phyloP scores from a whole-genome alignment of 2,797 vertebrate species.

The Clarias laeviceps region DNA sequence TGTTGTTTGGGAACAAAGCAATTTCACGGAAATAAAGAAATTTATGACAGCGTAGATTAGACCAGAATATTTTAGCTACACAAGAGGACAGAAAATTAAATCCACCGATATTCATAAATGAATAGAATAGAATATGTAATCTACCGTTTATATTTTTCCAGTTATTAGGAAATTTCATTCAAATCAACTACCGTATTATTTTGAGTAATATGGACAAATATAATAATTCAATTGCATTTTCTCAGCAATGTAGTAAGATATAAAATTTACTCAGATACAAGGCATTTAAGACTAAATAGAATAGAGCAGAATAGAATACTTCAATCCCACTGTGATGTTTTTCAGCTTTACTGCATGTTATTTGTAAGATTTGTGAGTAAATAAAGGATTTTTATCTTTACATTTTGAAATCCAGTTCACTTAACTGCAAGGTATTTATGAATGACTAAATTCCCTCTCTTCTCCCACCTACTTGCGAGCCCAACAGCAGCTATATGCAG shows the following conservation, averaged over 20 bases:
- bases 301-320: not conserved
- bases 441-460: not conserved
- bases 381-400: not conserved
- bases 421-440: not conserved
- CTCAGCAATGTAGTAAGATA: not conserved
- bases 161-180: not conserved
- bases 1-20: no score
- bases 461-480: not conserved
- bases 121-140: not conserved
- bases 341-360: not conserved
- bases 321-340: not conserved
- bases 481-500: conserved; percentile 34
- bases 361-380: not conserved
- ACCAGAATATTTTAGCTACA: not conserved
- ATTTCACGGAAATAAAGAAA: not conserved
- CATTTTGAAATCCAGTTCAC: not conserved
- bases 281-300: not conserved
- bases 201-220: not conserved
- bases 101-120: not conserved
- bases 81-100: not conserved
- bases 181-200: not conserved
- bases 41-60: not conserved
- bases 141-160: not conserved
- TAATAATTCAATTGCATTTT: not conserved
- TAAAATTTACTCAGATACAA: not conserved